Evolutionary conservation across 2,113 vertebrate species (phyloP), one percentile per base, ranked within the genome.

Genomic region (Dasyornis broadbenti): DNA sequence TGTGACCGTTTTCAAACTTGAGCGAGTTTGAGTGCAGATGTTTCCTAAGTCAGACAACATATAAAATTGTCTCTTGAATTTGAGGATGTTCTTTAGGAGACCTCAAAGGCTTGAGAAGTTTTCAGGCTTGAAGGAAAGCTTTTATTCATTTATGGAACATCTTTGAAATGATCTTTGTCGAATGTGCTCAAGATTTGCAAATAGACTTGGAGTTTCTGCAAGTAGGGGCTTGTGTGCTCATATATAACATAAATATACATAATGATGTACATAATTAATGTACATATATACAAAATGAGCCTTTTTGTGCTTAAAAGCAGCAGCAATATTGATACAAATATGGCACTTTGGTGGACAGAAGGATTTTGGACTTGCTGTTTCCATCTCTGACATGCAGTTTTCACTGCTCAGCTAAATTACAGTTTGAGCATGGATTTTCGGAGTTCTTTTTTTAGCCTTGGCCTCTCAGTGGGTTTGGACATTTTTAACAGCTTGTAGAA

Each of bases 191-290:
- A 57, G 56, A 40, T 65, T 89, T 68, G 60, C 73, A 42, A 59
- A 23, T 35, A n/a, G 49, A 45, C 14, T 42, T 1, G 1, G 68
- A 47, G 22, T 16, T 56, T 68, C 30, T 86, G 42, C 39, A 40
- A 23, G 52, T 30, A 4, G 10, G 18, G 16, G 37, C 21, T 30
- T 63, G 22, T 66, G 13, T 40, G 19, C 52, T 39, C 10, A 12
- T 26, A 8, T 2, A 1, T 37, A 39, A 30, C 15, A 23, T 28
- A 13, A 3, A 3, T 47, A 9, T n/a, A 20, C 30, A n/a, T 11
- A 30, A n/a, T n/a, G 0, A 0, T 40, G 8, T 20, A 22, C 14
- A 13, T 35, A 23, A 40, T 49, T 16, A 6, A 4, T 6, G 4
- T 22, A 11, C 26, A 22, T 7, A 7, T 5, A 11, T 49, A 26